A percentile compares a stretch with the other conserved stretches of the same genome.
phyloP scores from a whole-genome alignment of 2,797 vertebrate genomes.

The Masticophis lateralis region DNA sequence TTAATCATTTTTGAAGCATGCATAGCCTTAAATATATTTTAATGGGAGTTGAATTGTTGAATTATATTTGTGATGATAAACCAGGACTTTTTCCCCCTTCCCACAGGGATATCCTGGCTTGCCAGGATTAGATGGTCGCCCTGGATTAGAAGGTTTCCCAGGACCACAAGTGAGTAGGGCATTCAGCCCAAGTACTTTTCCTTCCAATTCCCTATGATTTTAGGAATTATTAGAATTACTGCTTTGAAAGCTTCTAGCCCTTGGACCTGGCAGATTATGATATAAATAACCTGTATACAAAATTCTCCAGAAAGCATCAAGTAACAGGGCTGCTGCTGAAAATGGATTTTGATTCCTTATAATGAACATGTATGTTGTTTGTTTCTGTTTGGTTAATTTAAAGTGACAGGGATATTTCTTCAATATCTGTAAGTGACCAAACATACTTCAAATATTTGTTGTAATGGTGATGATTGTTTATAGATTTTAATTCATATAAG shows the following conservation, averaged over 20 bases:
- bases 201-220: background rate
- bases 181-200: background rate
- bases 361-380: background rate
- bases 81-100: fast-evolving
- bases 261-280: background rate
- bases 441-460: background rate
- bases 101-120: slow-evolving; percentile 73
- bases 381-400: background rate
- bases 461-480: background rate
- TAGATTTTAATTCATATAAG: background rate
- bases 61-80: background rate
- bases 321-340: background rate
- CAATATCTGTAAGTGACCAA: background rate
- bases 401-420: background rate
- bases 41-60: background rate
- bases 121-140: slow-evolving; percentile 77
- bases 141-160: slow-evolving; percentile 83
- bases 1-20: background rate
- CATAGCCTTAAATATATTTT: background rate
- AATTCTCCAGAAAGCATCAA: background rate
- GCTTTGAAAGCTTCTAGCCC: background rate
- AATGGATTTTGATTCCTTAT: background rate
- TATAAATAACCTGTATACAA: background rate
- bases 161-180: slow-evolving; percentile 80
- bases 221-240: background rate